phyloP scores from a whole-genome alignment of 2,113 vertebrate genomes.

The Fregata magnificens region DNA sequence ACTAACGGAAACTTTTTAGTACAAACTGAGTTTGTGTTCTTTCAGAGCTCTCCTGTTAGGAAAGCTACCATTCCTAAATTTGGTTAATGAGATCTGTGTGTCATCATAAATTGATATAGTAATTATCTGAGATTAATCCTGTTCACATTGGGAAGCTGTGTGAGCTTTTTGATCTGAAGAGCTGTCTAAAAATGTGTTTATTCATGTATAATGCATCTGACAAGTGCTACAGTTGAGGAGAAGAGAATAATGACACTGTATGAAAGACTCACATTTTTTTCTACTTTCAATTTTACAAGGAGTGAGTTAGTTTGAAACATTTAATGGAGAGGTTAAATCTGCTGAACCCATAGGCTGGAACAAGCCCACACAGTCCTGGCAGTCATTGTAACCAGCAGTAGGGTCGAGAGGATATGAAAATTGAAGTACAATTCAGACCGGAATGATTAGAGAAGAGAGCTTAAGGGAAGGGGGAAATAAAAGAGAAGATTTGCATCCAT shows the following conservation, averaged over 20 bases:
- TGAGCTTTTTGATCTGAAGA: constrained; percentile 69
- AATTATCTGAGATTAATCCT: constrained; percentile 70
- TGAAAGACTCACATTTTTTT: background rate
- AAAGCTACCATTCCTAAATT: constrained; percentile 22
- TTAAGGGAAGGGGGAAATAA: background rate
- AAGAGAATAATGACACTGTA: constrained; percentile 51
- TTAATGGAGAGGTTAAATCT: constrained; percentile 48
- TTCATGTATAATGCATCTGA: constrained; percentile 64
- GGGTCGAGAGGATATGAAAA: background rate
- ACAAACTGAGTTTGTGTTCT: background rate
- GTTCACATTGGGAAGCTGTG: constrained; percentile 65
- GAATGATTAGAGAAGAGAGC: background rate
- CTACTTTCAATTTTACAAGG: constrained; percentile 3
- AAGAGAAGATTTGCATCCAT: background rate
- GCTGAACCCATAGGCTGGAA: background rate
- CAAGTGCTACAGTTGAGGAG: constrained; percentile 44
- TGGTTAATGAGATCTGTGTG: constrained; percentile 68
- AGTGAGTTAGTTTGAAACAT: constrained; percentile 3
- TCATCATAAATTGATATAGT: constrained; percentile 66
- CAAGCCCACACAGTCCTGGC: background rate
- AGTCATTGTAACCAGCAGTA: background rate
- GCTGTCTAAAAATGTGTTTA: constrained; percentile 68
- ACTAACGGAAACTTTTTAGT: background rate
- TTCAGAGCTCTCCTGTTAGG: background rate
- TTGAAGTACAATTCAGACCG: background rate